Evolutionary conservation across 2,888 invertebrate genomes (phyloP), one percentile per base, ranked within the genome.

Genomic region (Synanthedon myopaeformis): DNA sequence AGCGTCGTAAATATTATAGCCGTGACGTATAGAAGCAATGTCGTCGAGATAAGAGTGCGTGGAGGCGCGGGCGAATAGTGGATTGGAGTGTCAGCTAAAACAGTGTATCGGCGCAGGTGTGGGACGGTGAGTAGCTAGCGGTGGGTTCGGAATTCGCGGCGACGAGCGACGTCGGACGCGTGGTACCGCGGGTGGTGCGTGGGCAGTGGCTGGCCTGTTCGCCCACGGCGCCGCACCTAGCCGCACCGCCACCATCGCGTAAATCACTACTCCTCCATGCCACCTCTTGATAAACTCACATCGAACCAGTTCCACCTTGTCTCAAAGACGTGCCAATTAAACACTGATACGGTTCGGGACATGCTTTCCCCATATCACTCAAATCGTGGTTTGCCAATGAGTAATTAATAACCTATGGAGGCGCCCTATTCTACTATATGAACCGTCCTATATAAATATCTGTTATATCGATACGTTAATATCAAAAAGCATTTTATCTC

Each of bases 221-320:
- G 83, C 80, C 79, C 80, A 79, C 80, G 64, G 59, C 70, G 70
- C 78, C 84, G 74, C 85, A 82, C 84, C 85, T 79, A 83, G 78
- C 78, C 78, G 68, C 66, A 63, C 60, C 68, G 74, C 55, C 63
- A 74, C 69, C 35, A 35, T 35, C 65, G 73, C 70, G 75, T 73
- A 72, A 76, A 77, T 75, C 70, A 74, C 68, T 63, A 69, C 67
- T 69, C 68, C 65, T 66, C 61, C 60, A 57, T 58, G 58, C 59
- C 55, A 59, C 51, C 19, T 12, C 28, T 51, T 63, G 41, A 42
- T 42, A 52, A 45, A 45, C 11, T 45, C 45, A 45, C 10, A 45
- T 45, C 45, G 0, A 45, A 45, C 45, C 45, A n/a, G 45, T 45
- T 45, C 12, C 12, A 13, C 45, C 45, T 2, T 35, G 35, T 35